Evolutionary conservation across 2,113 vertebrate species (phyloP).

Genomic region (Mixornis gularis): DNA sequence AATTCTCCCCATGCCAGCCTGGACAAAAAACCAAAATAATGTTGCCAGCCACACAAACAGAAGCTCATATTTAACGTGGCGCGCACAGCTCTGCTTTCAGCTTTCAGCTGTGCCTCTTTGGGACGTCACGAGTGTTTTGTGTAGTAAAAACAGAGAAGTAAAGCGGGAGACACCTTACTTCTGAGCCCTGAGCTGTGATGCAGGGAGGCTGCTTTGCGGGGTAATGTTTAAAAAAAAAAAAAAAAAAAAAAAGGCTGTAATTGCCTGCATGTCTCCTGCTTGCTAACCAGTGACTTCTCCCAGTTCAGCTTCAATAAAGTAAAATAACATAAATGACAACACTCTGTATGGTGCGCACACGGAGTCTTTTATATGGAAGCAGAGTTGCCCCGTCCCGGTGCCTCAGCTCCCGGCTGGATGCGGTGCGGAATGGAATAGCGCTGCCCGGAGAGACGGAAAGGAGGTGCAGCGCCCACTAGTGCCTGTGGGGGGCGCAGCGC

Average conservation of each 20-base stretch:
- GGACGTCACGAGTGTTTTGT: constrained; percentile 17
- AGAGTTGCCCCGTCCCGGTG: neutral
- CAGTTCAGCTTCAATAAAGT: constrained; percentile 46
- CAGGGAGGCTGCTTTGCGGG: constrained; percentile 38
- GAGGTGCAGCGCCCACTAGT: constrained; percentile 19
- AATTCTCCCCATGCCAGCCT: neutral
- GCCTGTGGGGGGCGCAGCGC: neutral
- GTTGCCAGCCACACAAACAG: neutral
- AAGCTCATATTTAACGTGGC: neutral
- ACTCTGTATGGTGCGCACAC: neutral
- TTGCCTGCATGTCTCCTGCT: constrained; percentile 47
- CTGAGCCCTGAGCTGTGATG: constrained; percentile 28
- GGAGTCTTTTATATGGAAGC: fast-evolving
- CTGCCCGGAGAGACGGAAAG: neutral
- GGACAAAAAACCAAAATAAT: neutral
- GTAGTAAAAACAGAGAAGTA: neutral
- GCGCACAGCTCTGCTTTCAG: neutral
- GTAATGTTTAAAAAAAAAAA: neutral
- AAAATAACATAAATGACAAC: constrained; percentile 19
- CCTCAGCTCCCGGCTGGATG: fast-evolving
- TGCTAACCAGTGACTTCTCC: constrained; percentile 59
- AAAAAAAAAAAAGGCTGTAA: constrained; percentile 19
- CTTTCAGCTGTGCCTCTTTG: neutral
- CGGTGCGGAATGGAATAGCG: fast-evolving
- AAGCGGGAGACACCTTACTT: constrained; percentile 23